A percentile compares a stretch with the other conserved stretches of the same genome.
These are phyloP conservation scores for Aselliscus stoliczkanus DNA, from an alignment of 2,797 vertebrate genomes.

Conservation along the genomic window DNA sequence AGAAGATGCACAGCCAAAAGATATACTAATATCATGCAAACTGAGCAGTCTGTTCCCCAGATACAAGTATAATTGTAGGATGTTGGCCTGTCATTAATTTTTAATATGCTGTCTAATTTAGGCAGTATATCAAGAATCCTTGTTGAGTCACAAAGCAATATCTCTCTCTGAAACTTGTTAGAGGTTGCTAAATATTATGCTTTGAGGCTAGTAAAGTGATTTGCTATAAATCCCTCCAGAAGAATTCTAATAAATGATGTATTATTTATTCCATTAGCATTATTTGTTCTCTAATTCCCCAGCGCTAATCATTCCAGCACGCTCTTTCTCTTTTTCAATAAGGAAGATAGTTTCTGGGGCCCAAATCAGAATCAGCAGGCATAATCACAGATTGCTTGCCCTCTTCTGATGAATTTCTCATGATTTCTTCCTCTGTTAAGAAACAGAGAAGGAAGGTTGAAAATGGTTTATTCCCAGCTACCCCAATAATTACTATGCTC, in stretches of 20 bases:
- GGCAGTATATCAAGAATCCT: slow-evolving; percentile 60
- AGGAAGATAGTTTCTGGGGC: neutral
- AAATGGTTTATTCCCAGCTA: neutral
- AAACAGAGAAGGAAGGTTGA: neutral
- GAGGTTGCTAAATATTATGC: slow-evolving; percentile 59
- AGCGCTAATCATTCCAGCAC: neutral
- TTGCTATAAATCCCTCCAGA: slow-evolving; percentile 59
- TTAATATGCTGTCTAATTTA: slow-evolving; percentile 74
- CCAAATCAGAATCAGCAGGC: slow-evolving; percentile 11
- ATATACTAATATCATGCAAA: slow-evolving; percentile 31
- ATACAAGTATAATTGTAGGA: slow-evolving; percentile 67
- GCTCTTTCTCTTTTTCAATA: slow-evolving; percentile 20
- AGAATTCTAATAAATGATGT: slow-evolving; percentile 48
- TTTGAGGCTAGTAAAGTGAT: slow-evolving; percentile 45
- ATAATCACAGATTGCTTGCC: neutral
- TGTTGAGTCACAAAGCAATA: slow-evolving; percentile 55
- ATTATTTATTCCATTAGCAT: slow-evolving; percentile 68
- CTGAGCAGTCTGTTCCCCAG: slow-evolving; percentile 48
- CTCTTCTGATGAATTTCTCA: neutral
- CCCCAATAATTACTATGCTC: neutral
- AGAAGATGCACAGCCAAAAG: slow-evolving; percentile 14
- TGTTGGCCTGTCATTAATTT: slow-evolving; percentile 70
- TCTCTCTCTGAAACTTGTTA: slow-evolving; percentile 64
- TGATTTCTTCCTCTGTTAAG: neutral
- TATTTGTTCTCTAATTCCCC: slow-evolving; percentile 11